Conservation (phyloP, 2,113 vertebrate genomes). For the Opisthocomus hoazin region DNA sequence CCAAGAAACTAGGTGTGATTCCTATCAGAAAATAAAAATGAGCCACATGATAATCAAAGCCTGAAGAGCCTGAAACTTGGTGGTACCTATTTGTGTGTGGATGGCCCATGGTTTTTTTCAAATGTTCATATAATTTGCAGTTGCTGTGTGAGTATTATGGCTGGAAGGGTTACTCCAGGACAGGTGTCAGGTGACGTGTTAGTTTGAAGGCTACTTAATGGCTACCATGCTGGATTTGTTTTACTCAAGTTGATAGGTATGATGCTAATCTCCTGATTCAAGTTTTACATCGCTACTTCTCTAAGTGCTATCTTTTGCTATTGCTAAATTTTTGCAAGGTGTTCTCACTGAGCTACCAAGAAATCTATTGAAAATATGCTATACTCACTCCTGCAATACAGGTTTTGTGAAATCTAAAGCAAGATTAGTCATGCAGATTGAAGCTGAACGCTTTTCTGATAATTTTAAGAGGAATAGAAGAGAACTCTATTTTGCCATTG, state of each 20-base stretch:
- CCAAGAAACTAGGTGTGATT: not conserved
- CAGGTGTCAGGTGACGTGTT: not conserved
- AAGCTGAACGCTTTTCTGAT: not conserved
- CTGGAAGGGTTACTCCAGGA: not conserved
- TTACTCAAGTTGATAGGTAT: not conserved
- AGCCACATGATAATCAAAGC: not conserved
- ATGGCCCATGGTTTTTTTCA: fast-evolving
- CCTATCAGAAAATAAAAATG: not conserved
- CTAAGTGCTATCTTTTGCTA: not conserved
- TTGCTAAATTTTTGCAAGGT: not conserved
- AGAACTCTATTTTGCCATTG: not conserved
- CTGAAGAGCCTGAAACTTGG: not conserved
- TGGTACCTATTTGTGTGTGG: not conserved
- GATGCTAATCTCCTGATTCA: not conserved
- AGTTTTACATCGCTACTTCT: not conserved
- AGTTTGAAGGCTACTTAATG: not conserved
- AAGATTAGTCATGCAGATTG: not conserved
- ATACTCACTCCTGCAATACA: not conserved
- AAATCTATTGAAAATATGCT: not conserved
- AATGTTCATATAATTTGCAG: not conserved
- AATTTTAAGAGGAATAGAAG: not conserved
- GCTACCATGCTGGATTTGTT: not conserved
- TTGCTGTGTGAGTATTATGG: not conserved
- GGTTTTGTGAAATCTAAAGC: not conserved
- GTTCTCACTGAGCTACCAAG: not conserved